Base-by-base conservation (phyloP, 1,140 invertebrate genomes). In the Pinna nobilis region DNA sequence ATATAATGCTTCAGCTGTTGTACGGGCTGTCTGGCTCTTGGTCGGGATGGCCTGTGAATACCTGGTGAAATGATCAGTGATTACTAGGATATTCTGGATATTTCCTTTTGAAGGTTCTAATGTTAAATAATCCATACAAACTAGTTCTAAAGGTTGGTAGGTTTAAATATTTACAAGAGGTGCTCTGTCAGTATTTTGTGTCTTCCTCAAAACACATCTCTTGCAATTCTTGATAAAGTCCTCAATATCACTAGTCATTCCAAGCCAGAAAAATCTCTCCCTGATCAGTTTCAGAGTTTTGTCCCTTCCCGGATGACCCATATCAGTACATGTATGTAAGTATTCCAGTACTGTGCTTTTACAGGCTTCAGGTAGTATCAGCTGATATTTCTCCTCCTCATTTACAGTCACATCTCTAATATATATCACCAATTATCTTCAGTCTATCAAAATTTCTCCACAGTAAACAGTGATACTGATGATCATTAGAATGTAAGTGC, bases 1-100 rank as follows among this genome's bases (percentile, higher is more conserved):
- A 7, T 88, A 79, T 9, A 90, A 75, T 0, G 71, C 78, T 37
- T 85, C 74, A 20, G 86, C 89, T 7, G 87, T 77, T 1, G 86
- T 87, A 57, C 67, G 72, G 0, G 87, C 88, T 60, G 84, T 83
- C 71, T 89, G 82, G 73, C 90, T 85, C 25, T 83, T 85, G 2
- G 88, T 81, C 1, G 87, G 76, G 33, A 84, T 82, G 13, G 82
- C 84, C 70, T 88, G 85, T 3, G 82, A 72, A 3, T 47, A 86
- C 49, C 69, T 63, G 0, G 85, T 84, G 25, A 81, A 84, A 63
- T 78, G 67, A 64, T 82, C 82, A 0, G 74, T 73, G 11, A 81
- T 44, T 0, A 83, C 82, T 11, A 87, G 20, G 1, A 61, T 39
- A 20, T 59, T 61, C 49, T 64, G 39, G 28, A 35, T 47, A 28